Conservation (phyloP, 2,888 invertebrate genomes). For the Petrophora chlorosata region DNA sequence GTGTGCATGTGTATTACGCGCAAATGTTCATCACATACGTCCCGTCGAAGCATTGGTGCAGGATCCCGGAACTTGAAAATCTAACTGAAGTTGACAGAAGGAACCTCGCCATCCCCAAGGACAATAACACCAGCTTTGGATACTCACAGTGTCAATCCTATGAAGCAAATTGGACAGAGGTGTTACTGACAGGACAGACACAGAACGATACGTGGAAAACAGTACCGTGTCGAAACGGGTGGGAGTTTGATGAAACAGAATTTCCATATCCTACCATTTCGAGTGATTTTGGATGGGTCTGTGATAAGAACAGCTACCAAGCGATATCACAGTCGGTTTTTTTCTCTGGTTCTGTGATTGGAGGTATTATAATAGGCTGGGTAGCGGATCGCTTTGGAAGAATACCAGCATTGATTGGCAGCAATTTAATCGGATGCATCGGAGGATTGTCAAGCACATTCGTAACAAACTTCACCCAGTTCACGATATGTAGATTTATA, state of each 20-base stretch:
- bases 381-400: constrained; percentile 61
- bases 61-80: constrained; percentile 45
- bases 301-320: constrained; percentile 60
- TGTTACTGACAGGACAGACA: constrained; percentile 40
- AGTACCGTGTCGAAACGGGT: constrained; percentile 56
- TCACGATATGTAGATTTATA: constrained; percentile 55
- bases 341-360: constrained; percentile 57
- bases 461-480: constrained; percentile 49
- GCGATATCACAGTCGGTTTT: constrained; percentile 62
- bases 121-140: constrained; percentile 46
- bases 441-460: constrained; percentile 56
- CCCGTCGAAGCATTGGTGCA: constrained; percentile 48
- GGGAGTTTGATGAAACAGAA: constrained; percentile 63
- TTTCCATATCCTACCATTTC: constrained; percentile 66
- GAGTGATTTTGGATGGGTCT: constrained; percentile 63
- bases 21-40: constrained; percentile 48
- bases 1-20: constrained; percentile 42
- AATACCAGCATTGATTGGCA: constrained; percentile 53
- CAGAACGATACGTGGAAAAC: constrained; percentile 51
- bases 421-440: constrained; percentile 52
- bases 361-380: constrained; percentile 59
- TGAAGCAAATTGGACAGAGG: constrained; percentile 57
- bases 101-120: constrained; percentile 42
- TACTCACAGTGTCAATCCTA: constrained; percentile 56
- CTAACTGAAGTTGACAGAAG: constrained; percentile 41